Percentiles rank a stretch among this genome's conserved stretches.
Evolutionary conservation across 1,140 invertebrate species (phyloP).

Genomic region (Sipha flava): DNA sequence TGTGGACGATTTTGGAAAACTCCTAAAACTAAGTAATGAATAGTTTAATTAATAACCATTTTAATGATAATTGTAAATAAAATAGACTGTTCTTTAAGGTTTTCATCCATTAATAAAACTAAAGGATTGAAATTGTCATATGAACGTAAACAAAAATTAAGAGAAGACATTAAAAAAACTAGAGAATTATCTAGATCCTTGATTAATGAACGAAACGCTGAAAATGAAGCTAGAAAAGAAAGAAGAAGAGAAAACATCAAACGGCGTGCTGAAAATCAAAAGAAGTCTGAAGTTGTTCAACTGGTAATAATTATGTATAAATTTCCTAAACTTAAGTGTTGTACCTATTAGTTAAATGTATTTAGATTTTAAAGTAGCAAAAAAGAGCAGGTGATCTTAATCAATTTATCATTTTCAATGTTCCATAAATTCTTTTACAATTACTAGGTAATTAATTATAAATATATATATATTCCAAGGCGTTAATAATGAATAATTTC

Average conservation of each 20-base stretch:
- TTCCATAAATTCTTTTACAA: no score
- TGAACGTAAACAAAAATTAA: constrained; percentile 19
- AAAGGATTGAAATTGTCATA: constrained; percentile 27
- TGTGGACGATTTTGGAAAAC: constrained; percentile 30
- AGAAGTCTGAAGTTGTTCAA: constrained; percentile 2
- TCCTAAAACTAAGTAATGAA: constrained; percentile 12
- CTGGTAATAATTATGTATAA: no score
- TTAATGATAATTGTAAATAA: not conserved
- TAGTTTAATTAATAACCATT: not conserved
- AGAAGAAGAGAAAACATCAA: constrained; percentile 1
- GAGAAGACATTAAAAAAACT: constrained; percentile 12
- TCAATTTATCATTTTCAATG: no score
- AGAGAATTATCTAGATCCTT: not conserved
- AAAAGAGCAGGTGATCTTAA: no score
- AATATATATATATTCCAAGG: no score
- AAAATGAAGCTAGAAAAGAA: constrained; percentile 7
- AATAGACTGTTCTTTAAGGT: not conserved
- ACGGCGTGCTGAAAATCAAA: constrained; percentile 11
- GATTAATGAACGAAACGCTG: constrained; percentile 6
- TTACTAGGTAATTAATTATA: no score
- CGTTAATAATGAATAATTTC: no score
- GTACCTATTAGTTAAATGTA: not conserved
- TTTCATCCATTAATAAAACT: constrained; percentile 22
- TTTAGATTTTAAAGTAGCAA: not conserved
- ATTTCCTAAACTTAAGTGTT: no score